Evolutionary conservation across 2,888 invertebrate species (phyloP), one percentile per base, ranked within the genome.

Genomic region (Drosophila subquinaria): DNA sequence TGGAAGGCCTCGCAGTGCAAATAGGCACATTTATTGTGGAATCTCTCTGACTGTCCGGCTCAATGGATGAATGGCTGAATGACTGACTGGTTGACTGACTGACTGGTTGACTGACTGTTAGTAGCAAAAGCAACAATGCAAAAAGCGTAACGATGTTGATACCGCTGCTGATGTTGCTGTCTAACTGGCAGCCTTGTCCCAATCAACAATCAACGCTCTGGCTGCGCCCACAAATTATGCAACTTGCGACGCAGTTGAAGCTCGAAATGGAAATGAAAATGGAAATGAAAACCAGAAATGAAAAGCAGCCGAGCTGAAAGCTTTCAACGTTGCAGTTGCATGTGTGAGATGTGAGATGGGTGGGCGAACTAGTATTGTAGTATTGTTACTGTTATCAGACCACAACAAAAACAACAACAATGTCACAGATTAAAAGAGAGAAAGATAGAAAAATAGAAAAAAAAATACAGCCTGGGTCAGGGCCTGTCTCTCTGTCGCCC

Each of bases 231-330:
- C 80, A 79, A 79, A 79, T 89, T 79, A 84, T 84, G 84, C 89
- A 89, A 89, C 76, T 75, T 68, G 76, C 80, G 72, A 82, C 66
- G 66, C 63, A 69, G 75, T 75, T 55, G 66, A 73, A 67, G 61
- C 76, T 57, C 65, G 61, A 67, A 73, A 84, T 87, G 69, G 60
- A 89, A 85, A 82, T 88, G 73, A 65, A 79, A 81, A 82, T 88
- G 73, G 67, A 79, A 81, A 81, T 82, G 82, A 67, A 86, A 89
- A 82, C 79, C 81, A 82, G 85, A 83, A 89, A 89, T 81, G 82
- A 89, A 80, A 84, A 89, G 83, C 85, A 89, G 60, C 80, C 81
- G 68, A 78, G 79, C 84, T 64, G 84, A 83, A 89, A 84, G 89
- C 83, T 87, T 84, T 78, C 82, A 81, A 70, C 74, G 53, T 42